A percentile compares a stretch with the other conserved stretches of the same genome.
Evolutionary conservation across 2,797 vertebrate genomes (phyloP).

Genomic region (Mionectes olivaceus): DNA sequence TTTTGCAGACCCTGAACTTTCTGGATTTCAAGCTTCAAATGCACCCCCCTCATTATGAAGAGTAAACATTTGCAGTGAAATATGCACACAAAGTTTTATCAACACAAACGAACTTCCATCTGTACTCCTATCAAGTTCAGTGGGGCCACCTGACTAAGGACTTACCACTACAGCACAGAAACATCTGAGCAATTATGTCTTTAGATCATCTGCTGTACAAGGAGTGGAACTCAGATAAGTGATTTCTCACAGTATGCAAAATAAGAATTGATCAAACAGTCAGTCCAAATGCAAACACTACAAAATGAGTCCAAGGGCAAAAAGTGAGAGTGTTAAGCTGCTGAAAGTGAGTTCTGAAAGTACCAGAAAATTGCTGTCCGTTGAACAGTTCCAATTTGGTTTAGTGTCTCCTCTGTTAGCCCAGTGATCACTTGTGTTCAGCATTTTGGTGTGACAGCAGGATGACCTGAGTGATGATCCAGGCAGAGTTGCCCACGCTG

Average conservation of each 20-base stretch:
- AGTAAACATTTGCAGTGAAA: neutral
- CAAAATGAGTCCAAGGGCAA: neutral
- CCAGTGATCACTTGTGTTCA: neutral
- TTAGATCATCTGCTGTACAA: neutral
- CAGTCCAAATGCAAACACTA: neutral
- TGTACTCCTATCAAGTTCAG: neutral
- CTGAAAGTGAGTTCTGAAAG: neutral
- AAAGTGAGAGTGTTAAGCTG: neutral
- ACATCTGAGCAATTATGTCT: neutral
- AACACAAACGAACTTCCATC: neutral
- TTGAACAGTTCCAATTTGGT: neutral
- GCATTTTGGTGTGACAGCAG: neutral
- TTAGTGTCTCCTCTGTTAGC: neutral
- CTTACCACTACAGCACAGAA: neutral
- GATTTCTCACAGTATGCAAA: neutral
- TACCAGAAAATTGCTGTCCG: neutral
- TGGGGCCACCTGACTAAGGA: neutral
- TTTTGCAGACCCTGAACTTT: neutral
- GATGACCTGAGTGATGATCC: neutral
- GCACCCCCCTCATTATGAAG: neutral
- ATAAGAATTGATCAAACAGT: neutral
- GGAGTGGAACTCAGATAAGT: fast-evolving
- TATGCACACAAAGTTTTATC: neutral
- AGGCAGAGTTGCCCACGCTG: fast-evolving
- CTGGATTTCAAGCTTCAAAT: neutral